A percentile compares a stretch with the other conserved stretches of the same genome.
phyloP scores from a whole-genome alignment of 2,888 invertebrate species.

The Athalia rosae region DNA sequence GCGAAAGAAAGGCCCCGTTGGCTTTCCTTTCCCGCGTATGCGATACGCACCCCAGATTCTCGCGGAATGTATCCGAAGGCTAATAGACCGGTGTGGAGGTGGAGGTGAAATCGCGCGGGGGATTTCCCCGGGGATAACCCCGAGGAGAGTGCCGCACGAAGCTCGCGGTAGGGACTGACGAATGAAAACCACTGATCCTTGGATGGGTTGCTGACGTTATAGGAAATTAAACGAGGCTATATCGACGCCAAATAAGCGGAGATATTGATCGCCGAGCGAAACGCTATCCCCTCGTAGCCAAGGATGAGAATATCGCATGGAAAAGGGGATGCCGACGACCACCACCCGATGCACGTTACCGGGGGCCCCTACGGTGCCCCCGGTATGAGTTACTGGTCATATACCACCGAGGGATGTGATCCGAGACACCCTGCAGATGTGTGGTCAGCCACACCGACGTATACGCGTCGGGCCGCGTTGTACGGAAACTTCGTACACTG shows the following conservation, averaged over 20 bases:
- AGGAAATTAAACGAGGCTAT: conserved; percentile 45
- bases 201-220: conserved; percentile 42
- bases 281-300: conserved; percentile 19
- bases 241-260: conserved; percentile 41
- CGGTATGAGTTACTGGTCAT: conserved; percentile 28
- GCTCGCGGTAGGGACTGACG: neutral
- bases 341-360: conserved; percentile 16
- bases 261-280: conserved; percentile 43
- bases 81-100: conserved; percentile 22
- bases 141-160: neutral
- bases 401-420: conserved; percentile 28
- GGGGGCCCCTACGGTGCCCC: neutral
- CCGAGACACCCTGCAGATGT: conserved; percentile 18
- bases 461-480: neutral
- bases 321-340: no score
- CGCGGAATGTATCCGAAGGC: conserved; percentile 18
- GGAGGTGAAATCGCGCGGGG: neutral
- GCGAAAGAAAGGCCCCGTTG: neutral
- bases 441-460: conserved; percentile 31
- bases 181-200: conserved; percentile 45
- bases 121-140: conserved; percentile 16
- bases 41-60: conserved; percentile 22
- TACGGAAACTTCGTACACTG: neutral
- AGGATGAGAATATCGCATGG: neutral
- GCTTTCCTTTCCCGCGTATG: neutral